Conservation (phyloP, 2,888 invertebrate genomes). For the Heliconius erato region DNA sequence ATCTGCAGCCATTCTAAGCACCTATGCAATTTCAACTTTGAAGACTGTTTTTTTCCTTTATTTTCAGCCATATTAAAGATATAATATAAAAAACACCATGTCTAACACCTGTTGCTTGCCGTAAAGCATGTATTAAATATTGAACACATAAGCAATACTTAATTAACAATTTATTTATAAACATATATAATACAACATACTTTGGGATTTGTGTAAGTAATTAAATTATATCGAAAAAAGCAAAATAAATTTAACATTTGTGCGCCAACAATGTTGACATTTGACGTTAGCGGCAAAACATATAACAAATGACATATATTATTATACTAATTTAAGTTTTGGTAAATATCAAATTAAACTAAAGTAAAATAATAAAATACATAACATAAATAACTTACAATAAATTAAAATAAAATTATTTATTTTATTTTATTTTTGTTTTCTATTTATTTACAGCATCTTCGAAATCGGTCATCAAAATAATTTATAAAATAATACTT, state of each 20-base stretch:
- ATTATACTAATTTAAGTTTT: background rate
- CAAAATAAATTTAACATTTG: background rate
- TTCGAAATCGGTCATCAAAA: too few relatives aligned
- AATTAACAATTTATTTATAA: background rate
- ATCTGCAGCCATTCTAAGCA: conserved; percentile 78
- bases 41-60: conserved; percentile 13
- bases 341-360: background rate
- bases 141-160: background rate
- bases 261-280: background rate
- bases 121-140: background rate
- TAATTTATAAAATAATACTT: too few relatives aligned
- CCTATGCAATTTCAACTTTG: conserved; percentile 61
- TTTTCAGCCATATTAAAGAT: conserved; percentile 32
- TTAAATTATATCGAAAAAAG: background rate
- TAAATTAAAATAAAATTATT: too few relatives aligned
- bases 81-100: background rate
- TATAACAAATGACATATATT: background rate
- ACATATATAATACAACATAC: too few relatives aligned
- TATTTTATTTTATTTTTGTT: too few relatives aligned
- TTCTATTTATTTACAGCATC: too few relatives aligned
- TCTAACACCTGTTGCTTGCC: background rate
- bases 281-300: conserved; percentile 18
- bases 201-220: background rate
- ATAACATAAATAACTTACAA: too few relatives aligned
- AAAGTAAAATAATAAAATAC: background rate